A percentile compares a stretch with the other conserved stretches of the same genome.
Conservation (phyloP, 1,140 invertebrate genomes). For the Metopolophium dirhodum region DNA sequence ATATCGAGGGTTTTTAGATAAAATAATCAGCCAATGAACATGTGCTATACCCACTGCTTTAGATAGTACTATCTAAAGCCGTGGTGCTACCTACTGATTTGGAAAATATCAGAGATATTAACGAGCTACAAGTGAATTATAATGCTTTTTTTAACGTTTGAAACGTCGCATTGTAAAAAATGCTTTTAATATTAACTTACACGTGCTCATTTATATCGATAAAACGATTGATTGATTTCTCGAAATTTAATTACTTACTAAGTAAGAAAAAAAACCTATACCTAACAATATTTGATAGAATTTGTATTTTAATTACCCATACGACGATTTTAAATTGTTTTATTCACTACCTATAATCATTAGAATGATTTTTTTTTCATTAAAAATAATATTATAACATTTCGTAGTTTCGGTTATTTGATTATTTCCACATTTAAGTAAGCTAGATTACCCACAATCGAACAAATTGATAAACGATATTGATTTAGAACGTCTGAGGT, state of each 20-base stretch:
- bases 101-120: not conserved
- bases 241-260: not conserved
- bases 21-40: not conserved
- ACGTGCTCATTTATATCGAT: not conserved
- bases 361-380: too few species aligned
- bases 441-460: too few species aligned
- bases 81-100: not conserved
- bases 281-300: too few species aligned
- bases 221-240: too few species aligned
- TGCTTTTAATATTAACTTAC: not conserved
- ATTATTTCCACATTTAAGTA: too few species aligned
- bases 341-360: not conserved
- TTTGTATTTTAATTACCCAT: too few species aligned
- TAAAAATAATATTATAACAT: too few species aligned
- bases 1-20: not conserved
- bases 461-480: not conserved
- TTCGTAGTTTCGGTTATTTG: not conserved
- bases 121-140: not conserved
- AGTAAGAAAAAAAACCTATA: not conserved
- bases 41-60: not conserved
- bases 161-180: not conserved
- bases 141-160: not conserved
- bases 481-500: too few species aligned
- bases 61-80: too few species aligned
- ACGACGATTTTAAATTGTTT: not conserved